phyloP scores from a whole-genome alignment of 2,797 vertebrate genomes.

The Apogon hyalosoma region DNA sequence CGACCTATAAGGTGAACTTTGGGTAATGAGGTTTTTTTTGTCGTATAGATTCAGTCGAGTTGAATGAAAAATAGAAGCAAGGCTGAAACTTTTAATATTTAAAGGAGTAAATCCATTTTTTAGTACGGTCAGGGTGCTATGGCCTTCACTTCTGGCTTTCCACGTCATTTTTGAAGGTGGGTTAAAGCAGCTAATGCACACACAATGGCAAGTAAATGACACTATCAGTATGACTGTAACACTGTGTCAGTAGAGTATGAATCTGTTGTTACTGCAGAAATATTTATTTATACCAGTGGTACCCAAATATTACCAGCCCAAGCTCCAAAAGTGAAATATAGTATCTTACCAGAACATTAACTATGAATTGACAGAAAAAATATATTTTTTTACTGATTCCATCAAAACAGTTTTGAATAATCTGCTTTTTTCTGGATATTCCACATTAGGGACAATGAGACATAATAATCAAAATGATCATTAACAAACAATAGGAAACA shows the following conservation, averaged over 20 bases:
- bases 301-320: too few relatives aligned
- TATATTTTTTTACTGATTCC: too few relatives aligned
- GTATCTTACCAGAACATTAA: too few relatives aligned
- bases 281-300: too few relatives aligned
- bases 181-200: constrained; percentile 37
- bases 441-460: too few relatives aligned
- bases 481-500: too few relatives aligned
- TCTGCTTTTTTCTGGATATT: too few relatives aligned
- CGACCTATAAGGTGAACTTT: constrained; percentile 33
- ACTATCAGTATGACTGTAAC: constrained; percentile 31
- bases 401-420: too few relatives aligned
- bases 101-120: constrained; percentile 6
- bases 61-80: constrained; percentile 5
- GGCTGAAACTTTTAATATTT: neutral
- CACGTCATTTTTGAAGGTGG: constrained; percentile 37
- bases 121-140: constrained; percentile 19
- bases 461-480: too few relatives aligned
- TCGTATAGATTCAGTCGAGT: constrained; percentile 20
- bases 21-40: constrained; percentile 34
- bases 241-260: neutral
- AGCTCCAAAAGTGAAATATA: too few relatives aligned
- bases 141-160: constrained; percentile 25
- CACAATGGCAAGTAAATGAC: constrained; percentile 59
- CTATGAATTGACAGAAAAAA: too few relatives aligned
- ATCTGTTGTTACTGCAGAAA: too few relatives aligned